Conservation (phyloP, 2,797 vertebrate genomes). For the Eulemur albifrons region DNA sequence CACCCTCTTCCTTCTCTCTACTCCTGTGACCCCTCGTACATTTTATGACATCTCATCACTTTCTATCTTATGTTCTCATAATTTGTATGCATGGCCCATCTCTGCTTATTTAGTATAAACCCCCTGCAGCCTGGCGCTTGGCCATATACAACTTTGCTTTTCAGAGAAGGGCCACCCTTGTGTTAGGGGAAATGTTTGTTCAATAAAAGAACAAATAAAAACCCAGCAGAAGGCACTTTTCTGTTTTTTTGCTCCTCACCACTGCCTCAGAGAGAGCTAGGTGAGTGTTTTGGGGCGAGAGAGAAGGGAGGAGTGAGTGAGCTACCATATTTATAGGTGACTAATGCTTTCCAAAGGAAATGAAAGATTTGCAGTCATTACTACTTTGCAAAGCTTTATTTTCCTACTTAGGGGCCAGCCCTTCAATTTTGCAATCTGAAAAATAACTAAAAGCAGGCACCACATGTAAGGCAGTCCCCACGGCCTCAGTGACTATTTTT, state of each 20-base stretch:
- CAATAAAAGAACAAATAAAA: constrained; percentile 29
- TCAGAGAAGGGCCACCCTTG: background rate
- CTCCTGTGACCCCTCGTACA: background rate
- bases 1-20: background rate
- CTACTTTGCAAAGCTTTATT: constrained; percentile 42
- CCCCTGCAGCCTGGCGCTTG: background rate
- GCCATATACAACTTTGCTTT: background rate
- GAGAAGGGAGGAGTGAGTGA: background rate
- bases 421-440: constrained; percentile 63
- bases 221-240: background rate
- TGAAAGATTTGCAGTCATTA: constrained; percentile 41
- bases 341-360: constrained; percentile 68
- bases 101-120: background rate
- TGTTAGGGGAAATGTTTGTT: constrained; percentile 52
- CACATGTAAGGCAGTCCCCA: background rate
- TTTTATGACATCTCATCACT: background rate
- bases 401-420: constrained; percentile 41
- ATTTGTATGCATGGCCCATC: background rate
- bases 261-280: background rate
- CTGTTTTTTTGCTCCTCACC: background rate
- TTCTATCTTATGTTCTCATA: background rate
- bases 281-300: constrained; percentile 41
- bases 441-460: constrained; percentile 57
- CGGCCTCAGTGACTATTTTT: constrained; percentile 47
- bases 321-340: constrained; percentile 21